Conservation (phyloP, 2,797 vertebrate genomes). For the Darevskia nairensis region DNA sequence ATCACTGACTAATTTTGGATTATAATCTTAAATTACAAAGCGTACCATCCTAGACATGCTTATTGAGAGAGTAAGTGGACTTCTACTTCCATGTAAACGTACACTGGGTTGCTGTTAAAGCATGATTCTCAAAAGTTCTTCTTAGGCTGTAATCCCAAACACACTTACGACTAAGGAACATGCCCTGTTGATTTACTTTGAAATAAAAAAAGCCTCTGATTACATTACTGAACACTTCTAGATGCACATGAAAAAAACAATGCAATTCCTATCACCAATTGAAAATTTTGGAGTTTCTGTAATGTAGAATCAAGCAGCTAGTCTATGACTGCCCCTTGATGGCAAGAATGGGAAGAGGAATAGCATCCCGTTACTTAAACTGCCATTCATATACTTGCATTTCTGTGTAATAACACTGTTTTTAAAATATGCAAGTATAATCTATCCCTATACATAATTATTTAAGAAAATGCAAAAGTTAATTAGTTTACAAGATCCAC, state of each 20-base stretch:
- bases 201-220: neutral
- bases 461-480: neutral
- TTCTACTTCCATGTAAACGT: neutral
- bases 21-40: conserved; percentile 24
- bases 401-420: neutral
- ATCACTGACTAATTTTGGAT: neutral
- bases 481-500: neutral
- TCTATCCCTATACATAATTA: neutral
- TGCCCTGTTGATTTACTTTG: neutral
- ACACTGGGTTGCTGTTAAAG: neutral
- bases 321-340: conserved; percentile 14
- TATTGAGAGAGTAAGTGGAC: neutral
- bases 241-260: neutral
- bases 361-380: neutral
- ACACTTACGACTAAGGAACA: neutral
- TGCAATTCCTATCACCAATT: conserved; percentile 13
- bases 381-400: neutral
- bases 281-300: conserved; percentile 4
- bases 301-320: neutral
- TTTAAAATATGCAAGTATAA: neutral
- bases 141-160: too few species aligned
- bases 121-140: too few species aligned
- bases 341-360: conserved; percentile 2
- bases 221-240: neutral
- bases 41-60: neutral